Evolutionary conservation across 2,888 invertebrate species (phyloP).

Genomic region (Calephelis perditalis): DNA sequence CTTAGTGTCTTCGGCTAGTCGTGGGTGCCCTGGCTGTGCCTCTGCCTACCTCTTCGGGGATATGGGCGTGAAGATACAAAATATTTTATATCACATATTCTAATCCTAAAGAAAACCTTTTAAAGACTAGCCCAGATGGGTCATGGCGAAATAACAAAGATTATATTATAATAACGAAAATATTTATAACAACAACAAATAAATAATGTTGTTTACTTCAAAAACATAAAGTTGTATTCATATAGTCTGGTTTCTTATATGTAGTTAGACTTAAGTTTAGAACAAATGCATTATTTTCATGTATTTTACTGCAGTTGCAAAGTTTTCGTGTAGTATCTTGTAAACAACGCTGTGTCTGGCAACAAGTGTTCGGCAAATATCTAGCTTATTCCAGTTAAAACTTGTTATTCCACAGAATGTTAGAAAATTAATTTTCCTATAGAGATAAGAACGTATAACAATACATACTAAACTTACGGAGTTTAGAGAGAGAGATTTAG

Average conservation of each 20-base stretch:
- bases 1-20: too few species aligned
- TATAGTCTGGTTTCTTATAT: background rate
- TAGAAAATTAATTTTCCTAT: background rate
- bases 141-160: too few species aligned
- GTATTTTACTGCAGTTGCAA: slow-evolving; percentile 41
- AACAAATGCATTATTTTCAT: slow-evolving; percentile 14
- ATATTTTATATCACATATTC: too few species aligned
- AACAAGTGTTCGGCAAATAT: slow-evolving; percentile 41
- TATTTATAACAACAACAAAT: too few species aligned
- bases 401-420: background rate
- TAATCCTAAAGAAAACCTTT: too few species aligned
- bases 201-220: background rate
- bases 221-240: background rate
- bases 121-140: too few species aligned
- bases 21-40: too few species aligned
- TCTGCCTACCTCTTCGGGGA: too few species aligned
- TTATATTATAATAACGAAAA: too few species aligned
- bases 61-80: too few species aligned
- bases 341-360: slow-evolving; percentile 41
- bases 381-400: background rate
- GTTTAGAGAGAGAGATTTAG: too few species aligned
- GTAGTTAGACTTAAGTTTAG: background rate
- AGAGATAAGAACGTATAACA: background rate
- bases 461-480: too few species aligned
- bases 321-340: slow-evolving; percentile 43